phyloP scores from a whole-genome alignment of 1,140 invertebrate genomes.

The Oppia nitens region DNA sequence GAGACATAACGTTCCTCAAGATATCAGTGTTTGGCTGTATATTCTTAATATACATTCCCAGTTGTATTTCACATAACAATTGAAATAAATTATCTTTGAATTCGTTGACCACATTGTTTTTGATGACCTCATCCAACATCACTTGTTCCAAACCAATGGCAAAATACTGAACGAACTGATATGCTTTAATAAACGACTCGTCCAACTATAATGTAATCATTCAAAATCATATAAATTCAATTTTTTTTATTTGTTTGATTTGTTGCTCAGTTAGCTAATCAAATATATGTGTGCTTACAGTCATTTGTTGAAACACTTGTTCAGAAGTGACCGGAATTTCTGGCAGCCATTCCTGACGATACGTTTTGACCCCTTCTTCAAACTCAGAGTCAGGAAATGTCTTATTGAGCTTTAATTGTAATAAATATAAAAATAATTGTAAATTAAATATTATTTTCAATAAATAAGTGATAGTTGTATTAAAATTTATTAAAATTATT shows the following conservation, averaged over 20 bases:
- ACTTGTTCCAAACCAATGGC: conserved; percentile 48
- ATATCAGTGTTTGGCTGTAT: conserved; percentile 33
- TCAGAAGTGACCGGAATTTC: conserved; percentile 1
- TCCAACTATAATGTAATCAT: too few relatives aligned
- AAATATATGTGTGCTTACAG: conserved; percentile 8
- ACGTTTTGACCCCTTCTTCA: background rate
- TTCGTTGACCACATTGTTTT: conserved; percentile 32
- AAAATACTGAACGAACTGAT: conserved; percentile 42
- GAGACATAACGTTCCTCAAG: conserved; percentile 33
- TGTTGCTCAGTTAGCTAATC: too few relatives aligned
- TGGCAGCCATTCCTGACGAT: conserved; percentile 14
- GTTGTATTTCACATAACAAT: conserved; percentile 40
- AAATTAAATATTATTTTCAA: too few relatives aligned
- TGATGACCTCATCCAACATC: conserved; percentile 39
- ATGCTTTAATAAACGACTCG: conserved; percentile 35
- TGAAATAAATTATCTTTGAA: conserved; percentile 40
- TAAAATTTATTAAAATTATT: too few relatives aligned
- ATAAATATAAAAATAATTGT: too few relatives aligned
- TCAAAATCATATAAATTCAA: too few relatives aligned
- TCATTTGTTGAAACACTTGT: background rate
- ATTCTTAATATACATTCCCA: conserved; percentile 37
- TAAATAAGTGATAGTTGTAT: too few relatives aligned
- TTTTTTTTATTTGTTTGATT: too few relatives aligned
- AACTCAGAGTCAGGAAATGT: conserved; percentile 13
- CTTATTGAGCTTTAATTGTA: background rate